These are phyloP conservation scores for Bombylius major DNA, from an alignment of 2,888 invertebrate species.

Conservation along the genomic window DNA sequence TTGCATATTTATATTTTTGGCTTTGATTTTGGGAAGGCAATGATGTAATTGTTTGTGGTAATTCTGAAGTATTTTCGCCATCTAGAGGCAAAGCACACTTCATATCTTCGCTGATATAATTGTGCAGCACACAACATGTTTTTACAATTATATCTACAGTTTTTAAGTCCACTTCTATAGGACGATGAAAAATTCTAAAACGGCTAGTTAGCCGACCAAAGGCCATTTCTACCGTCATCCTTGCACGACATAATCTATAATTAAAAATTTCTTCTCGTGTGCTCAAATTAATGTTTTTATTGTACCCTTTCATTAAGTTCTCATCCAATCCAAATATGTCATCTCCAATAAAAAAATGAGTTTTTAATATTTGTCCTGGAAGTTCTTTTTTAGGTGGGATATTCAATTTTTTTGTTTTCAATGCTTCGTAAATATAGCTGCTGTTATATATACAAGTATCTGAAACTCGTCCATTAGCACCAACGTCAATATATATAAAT, in stretches of 20 bases:
- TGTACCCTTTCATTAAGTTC: slow-evolving; percentile 1
- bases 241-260: not conserved
- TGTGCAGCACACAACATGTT: too few species aligned
- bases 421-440: not conserved
- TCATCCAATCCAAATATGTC: not conserved
- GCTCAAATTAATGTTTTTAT: not conserved
- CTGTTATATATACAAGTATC: too few species aligned
- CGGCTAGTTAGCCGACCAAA: too few species aligned
- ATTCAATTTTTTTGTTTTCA: not conserved
- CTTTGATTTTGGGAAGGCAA: too few species aligned
- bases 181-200: slow-evolving; percentile 1
- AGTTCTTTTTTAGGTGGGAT: not conserved
- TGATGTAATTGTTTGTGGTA: too few species aligned
- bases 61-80: too few species aligned
- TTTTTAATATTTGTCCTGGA: not conserved
- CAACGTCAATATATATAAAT: too few species aligned
- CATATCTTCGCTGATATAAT: too few species aligned
- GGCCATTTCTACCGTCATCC: not conserved
- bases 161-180: not conserved
- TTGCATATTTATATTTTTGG: too few species aligned
- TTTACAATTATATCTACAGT: too few species aligned
- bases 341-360: slow-evolving; percentile 1
- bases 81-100: too few species aligned
- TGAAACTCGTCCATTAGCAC: too few species aligned
- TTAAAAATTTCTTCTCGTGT: not conserved